Conservation (phyloP, 2,797 vertebrate genomes). For the Sebastes nivosus region DNA sequence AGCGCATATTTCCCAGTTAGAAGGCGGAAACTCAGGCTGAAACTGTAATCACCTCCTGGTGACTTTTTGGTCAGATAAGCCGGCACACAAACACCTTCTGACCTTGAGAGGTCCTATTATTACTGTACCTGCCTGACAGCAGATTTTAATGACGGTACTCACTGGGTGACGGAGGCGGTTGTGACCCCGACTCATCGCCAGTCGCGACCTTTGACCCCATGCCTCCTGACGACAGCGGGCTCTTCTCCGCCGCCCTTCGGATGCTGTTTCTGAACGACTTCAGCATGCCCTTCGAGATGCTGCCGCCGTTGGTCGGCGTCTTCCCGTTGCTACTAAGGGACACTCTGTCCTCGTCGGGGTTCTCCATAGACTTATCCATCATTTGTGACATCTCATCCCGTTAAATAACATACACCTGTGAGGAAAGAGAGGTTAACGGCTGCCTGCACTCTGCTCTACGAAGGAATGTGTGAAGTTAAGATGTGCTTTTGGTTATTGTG, state of each 20-base stretch:
- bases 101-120: slow-evolving; percentile 34
- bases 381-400: slow-evolving; percentile 27
- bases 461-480: background rate
- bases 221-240: slow-evolving; percentile 7
- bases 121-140: background rate
- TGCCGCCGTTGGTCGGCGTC: background rate
- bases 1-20: background rate
- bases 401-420: background rate
- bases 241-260: slow-evolving; percentile 16
- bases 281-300: background rate
- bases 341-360: slow-evolving; percentile 15
- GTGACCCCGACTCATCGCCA: background rate
- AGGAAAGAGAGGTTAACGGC: background rate
- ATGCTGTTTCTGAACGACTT: slow-evolving; percentile 42
- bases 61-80: background rate
- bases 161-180: slow-evolving; percentile 61
- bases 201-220: slow-evolving; percentile 40
- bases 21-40: background rate
- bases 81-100: background rate
- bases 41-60: background rate
- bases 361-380: slow-evolving; percentile 30
- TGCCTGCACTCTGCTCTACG: background rate
- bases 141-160: slow-evolving; percentile 43
- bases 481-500: background rate
- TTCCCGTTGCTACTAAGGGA: slow-evolving; percentile 24